A percentile compares a stretch with the other conserved stretches of the same genome.
phyloP scores from a whole-genome alignment of 2,113 vertebrate species.

The Todiramphus saurophagus region DNA sequence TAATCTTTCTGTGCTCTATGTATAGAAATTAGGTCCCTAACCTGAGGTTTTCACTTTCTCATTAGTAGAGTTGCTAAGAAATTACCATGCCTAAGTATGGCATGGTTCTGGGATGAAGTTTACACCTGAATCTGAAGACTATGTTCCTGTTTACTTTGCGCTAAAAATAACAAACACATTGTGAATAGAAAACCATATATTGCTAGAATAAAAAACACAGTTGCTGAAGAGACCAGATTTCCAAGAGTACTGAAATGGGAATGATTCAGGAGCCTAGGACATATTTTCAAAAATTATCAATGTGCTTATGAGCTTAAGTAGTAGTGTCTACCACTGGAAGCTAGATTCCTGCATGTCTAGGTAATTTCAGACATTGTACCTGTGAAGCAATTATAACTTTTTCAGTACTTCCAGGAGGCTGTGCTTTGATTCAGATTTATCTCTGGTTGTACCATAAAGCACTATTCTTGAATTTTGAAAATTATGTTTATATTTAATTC shows the following conservation, averaged over 20 bases:
- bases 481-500: slow-evolving; percentile 33
- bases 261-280: not conserved
- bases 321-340: not conserved
- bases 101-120: not conserved
- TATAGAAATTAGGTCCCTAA: not conserved
- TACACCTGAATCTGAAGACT: not conserved
- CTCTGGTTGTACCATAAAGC: not conserved
- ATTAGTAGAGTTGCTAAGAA: not conserved
- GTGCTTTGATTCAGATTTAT: not conserved
- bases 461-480: not conserved
- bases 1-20: not conserved
- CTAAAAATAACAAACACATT: not conserved
- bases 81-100: not conserved
- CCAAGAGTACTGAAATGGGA: not conserved
- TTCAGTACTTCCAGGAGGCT: not conserved
- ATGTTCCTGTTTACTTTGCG: not conserved
- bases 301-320: not conserved
- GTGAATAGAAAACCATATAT: not conserved
- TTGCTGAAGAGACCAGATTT: not conserved
- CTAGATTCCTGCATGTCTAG: not conserved
- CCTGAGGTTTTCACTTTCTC: not conserved
- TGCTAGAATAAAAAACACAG: not conserved
- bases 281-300: not conserved
- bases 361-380: not conserved
- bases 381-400: not conserved